Evolutionary conservation across 2,797 vertebrate genomes (phyloP).

Genomic region (Pseudomugil gertrudae): DNA sequence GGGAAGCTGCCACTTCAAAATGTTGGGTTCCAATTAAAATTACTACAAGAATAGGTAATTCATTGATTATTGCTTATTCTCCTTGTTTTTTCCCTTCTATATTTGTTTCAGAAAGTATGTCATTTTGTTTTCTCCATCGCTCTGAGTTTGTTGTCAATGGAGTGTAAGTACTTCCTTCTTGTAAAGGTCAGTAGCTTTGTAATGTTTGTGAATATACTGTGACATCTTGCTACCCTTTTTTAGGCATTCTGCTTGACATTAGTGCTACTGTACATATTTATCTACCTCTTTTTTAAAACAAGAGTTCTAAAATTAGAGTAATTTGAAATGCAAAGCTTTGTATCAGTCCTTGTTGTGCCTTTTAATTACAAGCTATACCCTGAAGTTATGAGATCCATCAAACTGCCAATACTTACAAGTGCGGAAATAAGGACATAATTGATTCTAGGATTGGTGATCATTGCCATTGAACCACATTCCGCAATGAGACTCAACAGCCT

Average conservation of each 20-base stretch:
- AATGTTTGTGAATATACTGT: slow-evolving; percentile 33
- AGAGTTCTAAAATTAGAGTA: slow-evolving; percentile 30
- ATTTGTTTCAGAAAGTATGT: slow-evolving; percentile 35
- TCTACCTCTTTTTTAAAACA: slow-evolving; percentile 22
- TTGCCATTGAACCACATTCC: slow-evolving; percentile 70
- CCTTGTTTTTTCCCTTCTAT: slow-evolving; percentile 9
- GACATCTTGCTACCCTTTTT: slow-evolving; percentile 39
- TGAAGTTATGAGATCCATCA: slow-evolving; percentile 74
- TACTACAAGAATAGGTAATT: slow-evolving; percentile 47
- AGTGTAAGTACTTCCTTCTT: slow-evolving; percentile 43
- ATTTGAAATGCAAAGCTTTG: slow-evolving; percentile 54
- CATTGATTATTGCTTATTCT: slow-evolving; percentile 39
- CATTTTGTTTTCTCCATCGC: slow-evolving; percentile 56
- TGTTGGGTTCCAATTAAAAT: slow-evolving; percentile 42
- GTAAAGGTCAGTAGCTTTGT: slow-evolving; percentile 60
- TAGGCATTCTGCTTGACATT: slow-evolving; percentile 46
- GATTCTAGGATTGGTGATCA: slow-evolving; percentile 73
- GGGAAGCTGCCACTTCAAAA: slow-evolving; percentile 33
- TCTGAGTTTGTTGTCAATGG: slow-evolving; percentile 40
- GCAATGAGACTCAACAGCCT: slow-evolving; percentile 35
- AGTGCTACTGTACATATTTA: slow-evolving; percentile 7
- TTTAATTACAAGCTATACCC: slow-evolving; percentile 68
- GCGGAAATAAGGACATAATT: slow-evolving; percentile 71
- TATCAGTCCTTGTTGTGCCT: slow-evolving; percentile 37
- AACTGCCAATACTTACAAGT: slow-evolving; percentile 73